A percentile compares a stretch with the other conserved stretches of the same genome.
Evolutionary conservation across 2,113 vertebrate species (phyloP).

Genomic region (Lepus timidus): DNA sequence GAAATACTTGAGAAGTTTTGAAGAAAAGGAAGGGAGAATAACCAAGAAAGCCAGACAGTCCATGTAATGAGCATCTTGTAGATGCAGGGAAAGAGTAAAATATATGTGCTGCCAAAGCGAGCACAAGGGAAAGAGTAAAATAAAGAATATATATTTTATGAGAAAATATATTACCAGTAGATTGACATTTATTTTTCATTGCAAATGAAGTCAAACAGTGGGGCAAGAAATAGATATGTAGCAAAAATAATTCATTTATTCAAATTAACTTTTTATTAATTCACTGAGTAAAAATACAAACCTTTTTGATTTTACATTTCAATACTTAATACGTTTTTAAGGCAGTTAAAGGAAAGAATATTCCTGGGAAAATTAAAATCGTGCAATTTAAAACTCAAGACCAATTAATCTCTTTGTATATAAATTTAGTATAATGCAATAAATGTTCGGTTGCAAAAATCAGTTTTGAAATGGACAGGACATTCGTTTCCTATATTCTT

Average conservation of each 20-base stretch:
- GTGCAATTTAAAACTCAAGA: background rate
- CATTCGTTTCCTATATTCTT: background rate
- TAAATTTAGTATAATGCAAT: background rate
- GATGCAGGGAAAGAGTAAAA: background rate
- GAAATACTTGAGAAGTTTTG: conserved; percentile 4
- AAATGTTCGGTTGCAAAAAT: conserved; percentile 15
- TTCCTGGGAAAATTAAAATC: conserved; percentile 12
- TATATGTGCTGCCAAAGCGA: too few species aligned
- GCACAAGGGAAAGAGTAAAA: background rate
- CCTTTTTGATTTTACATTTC: background rate
- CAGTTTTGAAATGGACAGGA: background rate
- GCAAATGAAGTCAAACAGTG: background rate
- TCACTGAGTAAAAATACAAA: background rate
- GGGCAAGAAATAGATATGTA: background rate
- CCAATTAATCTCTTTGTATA: background rate
- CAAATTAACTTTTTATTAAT: background rate
- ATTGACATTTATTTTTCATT: background rate
- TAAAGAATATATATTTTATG: background rate
- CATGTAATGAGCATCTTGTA: background rate
- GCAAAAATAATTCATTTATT: conserved; percentile 32
- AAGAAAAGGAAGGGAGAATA: background rate
- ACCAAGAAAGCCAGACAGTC: background rate
- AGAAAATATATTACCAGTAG: background rate
- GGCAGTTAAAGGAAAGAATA: background rate
- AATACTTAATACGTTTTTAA: conserved; percentile 14